phyloP scores from a whole-genome alignment of 1,140 invertebrate genomes.

The Pogonomyrmex barbatus region DNA sequence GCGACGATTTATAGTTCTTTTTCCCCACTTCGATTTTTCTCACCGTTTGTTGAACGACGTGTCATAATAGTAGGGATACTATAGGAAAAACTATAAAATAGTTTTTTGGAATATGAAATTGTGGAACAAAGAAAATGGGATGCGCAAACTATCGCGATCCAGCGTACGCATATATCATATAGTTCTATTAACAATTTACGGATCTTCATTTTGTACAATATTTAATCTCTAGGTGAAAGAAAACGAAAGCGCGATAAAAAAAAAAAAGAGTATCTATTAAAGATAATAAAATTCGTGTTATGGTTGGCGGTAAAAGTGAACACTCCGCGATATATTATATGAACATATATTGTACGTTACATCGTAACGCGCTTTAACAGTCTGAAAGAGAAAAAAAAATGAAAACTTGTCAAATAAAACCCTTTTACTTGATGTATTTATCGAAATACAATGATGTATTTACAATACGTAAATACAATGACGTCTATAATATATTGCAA shows the following conservation, averaged over 20 bases:
- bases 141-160: constrained; percentile 37
- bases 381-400: constrained; percentile 45
- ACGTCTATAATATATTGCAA: constrained; percentile 67
- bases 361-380: constrained; percentile 61
- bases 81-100: constrained; percentile 20
- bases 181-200: constrained; percentile 45
- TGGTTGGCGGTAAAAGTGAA: constrained; percentile 33
- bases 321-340: constrained; percentile 53
- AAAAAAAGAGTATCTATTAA: constrained; percentile 48
- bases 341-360: constrained; percentile 61
- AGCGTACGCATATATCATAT: constrained; percentile 41
- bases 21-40: neutral
- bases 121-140: constrained; percentile 23
- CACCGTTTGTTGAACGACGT: neutral
- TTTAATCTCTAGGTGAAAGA: constrained; percentile 53
- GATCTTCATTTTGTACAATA: constrained; percentile 64
- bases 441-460: constrained; percentile 34
- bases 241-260: constrained; percentile 35
- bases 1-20: neutral
- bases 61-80: neutral
- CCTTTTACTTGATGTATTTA: constrained; percentile 70
- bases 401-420: constrained; percentile 57
- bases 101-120: constrained; percentile 21
- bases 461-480: constrained; percentile 53
- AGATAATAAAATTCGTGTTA: constrained; percentile 64